Base-by-base conservation (phyloP, 2,797 vertebrate species). In the Chelmon rostratus region DNA sequence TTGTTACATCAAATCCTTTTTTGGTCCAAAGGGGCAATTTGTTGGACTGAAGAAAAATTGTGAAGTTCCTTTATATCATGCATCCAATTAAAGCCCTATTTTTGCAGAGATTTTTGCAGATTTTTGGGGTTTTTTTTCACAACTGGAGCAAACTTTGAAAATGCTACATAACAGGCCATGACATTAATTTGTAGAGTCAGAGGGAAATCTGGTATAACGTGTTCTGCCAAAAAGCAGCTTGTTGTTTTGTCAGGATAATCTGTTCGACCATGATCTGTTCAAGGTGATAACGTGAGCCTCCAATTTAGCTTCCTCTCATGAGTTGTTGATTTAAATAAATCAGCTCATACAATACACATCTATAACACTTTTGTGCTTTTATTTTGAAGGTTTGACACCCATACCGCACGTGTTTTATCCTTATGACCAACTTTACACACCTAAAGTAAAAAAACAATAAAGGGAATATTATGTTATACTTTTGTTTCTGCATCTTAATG, bases 301-400 rank as follows among this genome's bases (percentile, higher is more conserved):
- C 8, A 52, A 37, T 56, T 37, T n/a, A 16, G 28, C 40, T 2
- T 77, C 11, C 21, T 25, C 25, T 69, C 18, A 6, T 16, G 0
- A 56, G 23, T 38, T 66, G 35, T n/a, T 73, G 25, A 50, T 35
- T 58, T 63, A 8, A 61, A 66, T 61, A 49, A 40, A 40, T 50
- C 4, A 63, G 16, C 35, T 52, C 8, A 33, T 13, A 18, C 49
- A 15, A n/a, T n/a, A n/a, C n/a, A n/a, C 35, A 19, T 68, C 8
- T 64, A 5, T 33, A 42, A 68, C 15, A 65, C 10, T 19, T 35
- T 23, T 8, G 1, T 18, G 47, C 19, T 33, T 59, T 73, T 54
- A 13, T 59, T 59, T 44, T 66, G 8, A 63, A 59, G 13, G 12
- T 61, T 68, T 66, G 19, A 62, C 18, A 33, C 5, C 8, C 1